Conservation (phyloP, 2,888 invertebrate genomes). For the Unio pictorum region DNA sequence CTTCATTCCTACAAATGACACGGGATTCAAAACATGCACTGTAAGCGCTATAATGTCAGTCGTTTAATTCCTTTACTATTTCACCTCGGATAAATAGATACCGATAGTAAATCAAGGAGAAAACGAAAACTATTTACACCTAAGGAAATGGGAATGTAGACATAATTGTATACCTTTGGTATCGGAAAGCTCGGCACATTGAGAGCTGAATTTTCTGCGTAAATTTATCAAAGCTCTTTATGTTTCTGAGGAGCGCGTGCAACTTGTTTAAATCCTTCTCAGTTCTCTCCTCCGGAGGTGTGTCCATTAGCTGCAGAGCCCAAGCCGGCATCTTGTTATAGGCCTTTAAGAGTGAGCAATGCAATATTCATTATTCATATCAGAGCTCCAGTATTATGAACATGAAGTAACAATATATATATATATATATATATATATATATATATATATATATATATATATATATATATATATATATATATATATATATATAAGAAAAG, state of each 20-base stretch:
- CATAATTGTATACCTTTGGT: constrained; percentile 40
- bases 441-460: too few relatives aligned
- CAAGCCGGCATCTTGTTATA: constrained; percentile 54
- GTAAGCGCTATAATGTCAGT: too few relatives aligned
- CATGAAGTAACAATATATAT: too few relatives aligned
- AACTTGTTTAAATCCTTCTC: constrained; percentile 51
- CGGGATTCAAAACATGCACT: too few relatives aligned
- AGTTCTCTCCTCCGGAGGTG: constrained; percentile 44
- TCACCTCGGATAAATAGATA: too few relatives aligned
- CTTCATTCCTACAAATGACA: too few relatives aligned
- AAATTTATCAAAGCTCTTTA: constrained; percentile 62
- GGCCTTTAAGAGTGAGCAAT: constrained; percentile 22
- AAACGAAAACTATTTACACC: background rate
- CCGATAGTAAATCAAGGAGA: background rate
- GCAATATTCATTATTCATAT: background rate
- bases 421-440: too few relatives aligned
- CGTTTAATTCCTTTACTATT: too few relatives aligned
- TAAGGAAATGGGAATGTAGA: background rate
- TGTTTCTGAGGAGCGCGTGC: constrained; percentile 61
- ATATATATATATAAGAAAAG: too few relatives aligned
- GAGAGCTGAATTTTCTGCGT: constrained; percentile 63
- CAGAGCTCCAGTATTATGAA: too few relatives aligned
- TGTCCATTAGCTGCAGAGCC: constrained; percentile 51
- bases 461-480: too few relatives aligned
- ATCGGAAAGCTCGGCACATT: constrained; percentile 58